These are phyloP conservation scores for Trematomus loennbergii DNA, from an alignment of 2,113 vertebrate species.

Conservation along the genomic window DNA sequence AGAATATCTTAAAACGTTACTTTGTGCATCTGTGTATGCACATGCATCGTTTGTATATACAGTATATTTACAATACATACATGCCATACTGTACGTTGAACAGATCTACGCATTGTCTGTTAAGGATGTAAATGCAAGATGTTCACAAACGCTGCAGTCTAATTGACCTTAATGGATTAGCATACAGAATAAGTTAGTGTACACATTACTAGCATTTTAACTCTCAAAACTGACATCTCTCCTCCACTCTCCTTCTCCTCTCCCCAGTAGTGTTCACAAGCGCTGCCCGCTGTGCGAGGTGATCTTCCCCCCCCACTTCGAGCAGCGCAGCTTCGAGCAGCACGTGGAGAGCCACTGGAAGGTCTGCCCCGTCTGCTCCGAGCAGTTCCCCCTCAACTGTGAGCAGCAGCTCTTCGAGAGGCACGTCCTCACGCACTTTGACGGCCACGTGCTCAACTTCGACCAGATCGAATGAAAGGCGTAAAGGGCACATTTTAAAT, in stretches of 20 bases:
- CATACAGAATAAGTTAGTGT: neutral
- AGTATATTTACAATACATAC: neutral
- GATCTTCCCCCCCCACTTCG: conserved; percentile 96
- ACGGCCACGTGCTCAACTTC: conserved; percentile 94
- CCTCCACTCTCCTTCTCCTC: neutral
- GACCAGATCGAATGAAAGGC: conserved; percentile 80
- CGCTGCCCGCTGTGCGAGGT: conserved; percentile 96
- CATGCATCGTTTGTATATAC: neutral
- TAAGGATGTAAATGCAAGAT: neutral
- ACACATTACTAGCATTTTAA: neutral
- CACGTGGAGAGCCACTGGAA: conserved; percentile 99
- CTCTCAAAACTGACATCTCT: neutral
- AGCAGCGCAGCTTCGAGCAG: conserved; percentile 96
- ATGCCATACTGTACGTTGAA: neutral
- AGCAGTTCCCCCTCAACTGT: conserved; percentile 96
- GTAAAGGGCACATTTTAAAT: accelerated
- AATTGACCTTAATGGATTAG: neutral
- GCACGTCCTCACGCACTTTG: conserved; percentile 97
- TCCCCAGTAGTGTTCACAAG: conserved; percentile 89
- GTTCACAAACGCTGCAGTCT: neutral
- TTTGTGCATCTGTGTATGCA: neutral
- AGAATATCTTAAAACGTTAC: neutral
- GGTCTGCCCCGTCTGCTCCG: conserved; percentile 95
- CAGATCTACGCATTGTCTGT: neutral
- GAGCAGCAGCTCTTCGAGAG: conserved; percentile 94